Conservation (phyloP, 2,888 invertebrate genomes). For the Cephalotes varians region DNA sequence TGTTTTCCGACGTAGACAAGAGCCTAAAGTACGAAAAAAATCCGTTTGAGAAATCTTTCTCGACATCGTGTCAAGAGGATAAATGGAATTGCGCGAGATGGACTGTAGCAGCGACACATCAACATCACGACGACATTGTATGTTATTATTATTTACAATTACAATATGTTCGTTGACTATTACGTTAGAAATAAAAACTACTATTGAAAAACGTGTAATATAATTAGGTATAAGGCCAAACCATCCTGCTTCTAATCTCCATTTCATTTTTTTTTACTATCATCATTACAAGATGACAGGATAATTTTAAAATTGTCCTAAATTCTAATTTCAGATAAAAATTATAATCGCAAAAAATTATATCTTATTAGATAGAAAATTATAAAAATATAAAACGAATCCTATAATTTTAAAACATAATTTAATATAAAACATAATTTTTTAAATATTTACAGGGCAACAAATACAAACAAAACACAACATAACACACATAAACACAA, state of each 20-base stretch:
- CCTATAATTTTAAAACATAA: not conserved
- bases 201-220: slow-evolving; percentile 56
- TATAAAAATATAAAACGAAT: not conserved
- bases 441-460: not conserved
- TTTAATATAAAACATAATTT: not conserved
- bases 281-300: not conserved
- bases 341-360: slow-evolving; percentile 1
- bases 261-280: not conserved
- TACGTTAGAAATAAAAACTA: slow-evolving; percentile 82
- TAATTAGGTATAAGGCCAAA: not conserved
- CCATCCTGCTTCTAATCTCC: not conserved
- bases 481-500: too few relatives aligned
- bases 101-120: slow-evolving; percentile 57
- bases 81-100: slow-evolving; percentile 21
- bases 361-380: not conserved
- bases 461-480: too few relatives aligned
- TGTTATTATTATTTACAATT: slow-evolving; percentile 80
- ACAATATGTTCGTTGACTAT: slow-evolving; percentile 82
- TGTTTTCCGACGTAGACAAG: slow-evolving; percentile 47
- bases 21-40: slow-evolving; percentile 34
- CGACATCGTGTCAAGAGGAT: slow-evolving; percentile 19
- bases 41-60: slow-evolving; percentile 40
- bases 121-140: slow-evolving; percentile 69
- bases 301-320: slow-evolving; percentile 1
- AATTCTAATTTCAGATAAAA: slow-evolving; percentile 1